These are phyloP conservation scores for Phrynocephalus vlangalii DNA, from an alignment of 2,797 vertebrate genomes.

Conservation along the genomic window DNA sequence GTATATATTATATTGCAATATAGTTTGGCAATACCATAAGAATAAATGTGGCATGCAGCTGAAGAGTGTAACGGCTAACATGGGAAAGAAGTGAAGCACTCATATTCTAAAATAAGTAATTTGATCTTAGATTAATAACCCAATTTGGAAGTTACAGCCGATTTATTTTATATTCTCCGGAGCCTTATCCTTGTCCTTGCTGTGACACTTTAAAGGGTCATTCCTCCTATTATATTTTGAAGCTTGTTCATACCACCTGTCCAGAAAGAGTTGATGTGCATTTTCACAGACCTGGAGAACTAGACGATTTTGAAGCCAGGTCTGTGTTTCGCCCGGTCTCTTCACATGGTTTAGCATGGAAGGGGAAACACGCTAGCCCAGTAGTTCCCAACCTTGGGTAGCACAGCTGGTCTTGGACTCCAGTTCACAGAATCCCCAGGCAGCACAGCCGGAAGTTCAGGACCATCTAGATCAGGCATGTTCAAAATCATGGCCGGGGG, in stretches of 20 bases:
- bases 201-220: background rate
- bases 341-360: too few relatives aligned
- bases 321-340: background rate
- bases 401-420: too few relatives aligned
- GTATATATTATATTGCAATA: background rate
- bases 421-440: too few relatives aligned
- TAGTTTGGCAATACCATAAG: slow-evolving; percentile 1
- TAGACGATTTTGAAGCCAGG: background rate
- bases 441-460: too few relatives aligned
- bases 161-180: background rate
- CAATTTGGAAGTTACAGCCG: background rate
- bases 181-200: background rate
- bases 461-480: too few relatives aligned
- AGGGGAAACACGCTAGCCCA: too few relatives aligned
- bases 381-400: too few relatives aligned
- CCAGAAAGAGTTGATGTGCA: background rate
- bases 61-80: background rate
- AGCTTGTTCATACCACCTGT: background rate
- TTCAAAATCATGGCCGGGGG: too few relatives aligned
- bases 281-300: too few relatives aligned
- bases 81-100: background rate
- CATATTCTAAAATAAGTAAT: background rate
- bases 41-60: background rate
- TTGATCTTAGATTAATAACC: background rate
- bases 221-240: background rate